These are phyloP conservation scores for Glyphotaelius pellucidus DNA, from an alignment of 2,888 invertebrate species.

Conservation along the genomic window DNA sequence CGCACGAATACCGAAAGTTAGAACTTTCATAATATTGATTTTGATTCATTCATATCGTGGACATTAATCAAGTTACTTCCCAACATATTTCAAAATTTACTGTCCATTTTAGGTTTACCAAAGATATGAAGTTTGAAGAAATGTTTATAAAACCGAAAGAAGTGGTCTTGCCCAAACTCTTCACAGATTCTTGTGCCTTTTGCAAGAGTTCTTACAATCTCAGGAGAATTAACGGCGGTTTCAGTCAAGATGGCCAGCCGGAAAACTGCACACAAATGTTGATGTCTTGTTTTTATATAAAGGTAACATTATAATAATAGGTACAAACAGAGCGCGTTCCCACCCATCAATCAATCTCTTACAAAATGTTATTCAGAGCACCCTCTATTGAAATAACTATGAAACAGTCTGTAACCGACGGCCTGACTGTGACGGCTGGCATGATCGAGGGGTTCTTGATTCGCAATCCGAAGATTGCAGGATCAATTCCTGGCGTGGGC, in stretches of 20 bases:
- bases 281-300: conserved; percentile 28
- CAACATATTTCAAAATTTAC: neutral
- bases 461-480: too few relatives aligned
- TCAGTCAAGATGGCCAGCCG: neutral
- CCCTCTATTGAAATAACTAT: too few relatives aligned
- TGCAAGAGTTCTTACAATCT: conserved; percentile 8
- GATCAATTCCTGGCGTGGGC: too few relatives aligned
- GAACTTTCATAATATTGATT: neutral
- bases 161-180: neutral
- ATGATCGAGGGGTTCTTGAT: too few relatives aligned
- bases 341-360: too few relatives aligned
- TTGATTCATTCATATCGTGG: neutral
- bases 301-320: neutral
- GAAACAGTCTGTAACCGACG: too few relatives aligned
- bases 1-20: neutral
- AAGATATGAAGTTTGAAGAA: conserved; percentile 1
- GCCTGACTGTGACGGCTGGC: too few relatives aligned
- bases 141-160: neutral
- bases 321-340: too few relatives aligned
- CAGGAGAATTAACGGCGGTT: neutral
- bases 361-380: too few relatives aligned
- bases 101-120: neutral
- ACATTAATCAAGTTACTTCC: neutral
- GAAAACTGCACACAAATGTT: conserved; percentile 27
- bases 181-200: neutral